phyloP scores from a whole-genome alignment of 2,113 vertebrate genomes.

The Aphelocoma coerulescens region DNA sequence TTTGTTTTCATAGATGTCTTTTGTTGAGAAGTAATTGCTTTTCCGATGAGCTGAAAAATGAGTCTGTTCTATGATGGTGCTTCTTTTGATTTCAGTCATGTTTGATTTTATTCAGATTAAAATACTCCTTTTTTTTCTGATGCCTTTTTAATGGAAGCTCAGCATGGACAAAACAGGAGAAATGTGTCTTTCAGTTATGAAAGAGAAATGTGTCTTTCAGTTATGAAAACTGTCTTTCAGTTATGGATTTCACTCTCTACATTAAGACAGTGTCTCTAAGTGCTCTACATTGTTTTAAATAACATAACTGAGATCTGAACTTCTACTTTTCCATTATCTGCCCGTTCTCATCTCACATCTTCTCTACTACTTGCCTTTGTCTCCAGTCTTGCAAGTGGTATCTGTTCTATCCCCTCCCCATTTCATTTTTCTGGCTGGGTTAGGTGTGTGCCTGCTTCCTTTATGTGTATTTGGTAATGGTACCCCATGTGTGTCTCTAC shows the following conservation, averaged over 20 bases:
- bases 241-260: not conserved
- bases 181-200: not conserved
- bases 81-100: not conserved
- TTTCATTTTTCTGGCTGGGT: not conserved
- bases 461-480: not conserved
- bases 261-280: not conserved
- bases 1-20: not conserved
- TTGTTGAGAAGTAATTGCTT: not conserved
- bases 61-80: not conserved
- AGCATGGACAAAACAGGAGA: not conserved
- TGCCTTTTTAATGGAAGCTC: not conserved
- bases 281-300: not conserved
- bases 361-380: not conserved
- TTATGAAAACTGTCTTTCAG: too few relatives aligned
- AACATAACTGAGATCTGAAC: not conserved
- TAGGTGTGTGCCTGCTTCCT: not conserved
- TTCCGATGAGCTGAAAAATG: not conserved
- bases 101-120: not conserved
- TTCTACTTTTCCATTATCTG: not conserved
- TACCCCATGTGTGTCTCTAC: not conserved
- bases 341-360: not conserved
- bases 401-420: rapidly evolving
- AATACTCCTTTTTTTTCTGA: not conserved
- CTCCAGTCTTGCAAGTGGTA: not conserved
- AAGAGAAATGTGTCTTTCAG: too few relatives aligned